phyloP scores from a whole-genome alignment of 2,888 invertebrate species.

The Portevinia maculata region DNA sequence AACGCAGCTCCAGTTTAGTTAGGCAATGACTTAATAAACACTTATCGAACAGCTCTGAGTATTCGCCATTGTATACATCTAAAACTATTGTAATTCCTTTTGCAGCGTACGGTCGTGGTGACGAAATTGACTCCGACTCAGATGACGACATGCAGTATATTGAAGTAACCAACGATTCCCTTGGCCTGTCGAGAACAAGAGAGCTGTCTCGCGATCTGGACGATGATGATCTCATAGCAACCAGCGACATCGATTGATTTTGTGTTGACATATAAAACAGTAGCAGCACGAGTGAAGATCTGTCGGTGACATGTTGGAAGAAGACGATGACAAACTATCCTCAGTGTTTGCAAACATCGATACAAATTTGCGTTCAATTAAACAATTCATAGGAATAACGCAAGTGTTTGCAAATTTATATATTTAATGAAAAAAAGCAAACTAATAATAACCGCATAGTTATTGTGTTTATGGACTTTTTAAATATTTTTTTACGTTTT shows the following conservation, averaged over 20 bases:
- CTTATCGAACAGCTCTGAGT: too few relatives aligned
- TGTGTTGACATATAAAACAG: slow-evolving; percentile 11
- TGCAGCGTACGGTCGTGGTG: slow-evolving; percentile 80
- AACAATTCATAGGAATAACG: slow-evolving; percentile 42
- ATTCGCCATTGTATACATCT: neutral
- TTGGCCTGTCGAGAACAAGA: slow-evolving; percentile 68
- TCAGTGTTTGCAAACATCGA: slow-evolving; percentile 68
- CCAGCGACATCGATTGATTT: slow-evolving; percentile 81
- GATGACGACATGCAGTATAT: slow-evolving; percentile 79
- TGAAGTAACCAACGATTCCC: slow-evolving; percentile 79
- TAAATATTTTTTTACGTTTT: slow-evolving; percentile 16
- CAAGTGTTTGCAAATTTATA: slow-evolving; percentile 66
- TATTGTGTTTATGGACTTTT: slow-evolving; percentile 41
- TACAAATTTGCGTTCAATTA: slow-evolving; percentile 60
- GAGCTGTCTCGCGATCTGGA: slow-evolving; percentile 79
- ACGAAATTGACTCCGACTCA: slow-evolving; percentile 77
- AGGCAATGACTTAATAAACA: too few relatives aligned
- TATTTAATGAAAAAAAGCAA: slow-evolving; percentile 45
- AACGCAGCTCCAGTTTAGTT: too few relatives aligned
- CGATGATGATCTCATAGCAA: slow-evolving; percentile 79
- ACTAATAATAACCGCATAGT: slow-evolving; percentile 53
- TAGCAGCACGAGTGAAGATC: slow-evolving; percentile 30
- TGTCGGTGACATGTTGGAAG: slow-evolving; percentile 31
- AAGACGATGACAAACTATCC: slow-evolving; percentile 65
- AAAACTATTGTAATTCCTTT: slow-evolving; percentile 3